Conservation (phyloP, 2,888 invertebrate genomes). For the Leuctra nigra region DNA sequence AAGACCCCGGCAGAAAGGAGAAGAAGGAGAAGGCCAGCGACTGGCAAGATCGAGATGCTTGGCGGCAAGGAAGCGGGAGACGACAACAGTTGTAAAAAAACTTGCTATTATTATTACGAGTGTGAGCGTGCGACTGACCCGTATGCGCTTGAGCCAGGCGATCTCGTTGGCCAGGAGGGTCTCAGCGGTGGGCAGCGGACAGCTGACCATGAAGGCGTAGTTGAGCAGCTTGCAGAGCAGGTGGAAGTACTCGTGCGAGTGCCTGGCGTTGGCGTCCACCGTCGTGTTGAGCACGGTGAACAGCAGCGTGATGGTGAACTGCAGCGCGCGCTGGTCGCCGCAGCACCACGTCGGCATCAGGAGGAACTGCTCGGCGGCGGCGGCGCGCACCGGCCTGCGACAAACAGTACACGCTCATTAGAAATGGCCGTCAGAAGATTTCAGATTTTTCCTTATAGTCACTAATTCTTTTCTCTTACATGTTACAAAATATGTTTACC, state of each 20-base stretch:
- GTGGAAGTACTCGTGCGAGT: constrained; percentile 73
- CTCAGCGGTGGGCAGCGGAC: constrained; percentile 63
- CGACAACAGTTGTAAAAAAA: too few relatives aligned
- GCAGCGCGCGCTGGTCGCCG: constrained; percentile 50
- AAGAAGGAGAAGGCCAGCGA: too few relatives aligned
- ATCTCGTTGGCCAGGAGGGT: constrained; percentile 66
- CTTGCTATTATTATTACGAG: too few relatives aligned
- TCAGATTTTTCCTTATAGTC: too few relatives aligned
- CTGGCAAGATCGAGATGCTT: too few relatives aligned
- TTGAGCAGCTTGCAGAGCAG: constrained; percentile 62
- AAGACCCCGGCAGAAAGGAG: too few relatives aligned
- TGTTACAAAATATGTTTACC: too few relatives aligned
- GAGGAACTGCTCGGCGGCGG: constrained; percentile 78
- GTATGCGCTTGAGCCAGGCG: constrained; percentile 62
- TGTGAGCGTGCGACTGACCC: constrained; percentile 37
- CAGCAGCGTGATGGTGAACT: constrained; percentile 58
- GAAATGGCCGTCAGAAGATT: too few relatives aligned
- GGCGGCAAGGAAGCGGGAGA: too few relatives aligned
- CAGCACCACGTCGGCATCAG: constrained; percentile 78
- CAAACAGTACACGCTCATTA: background rate
- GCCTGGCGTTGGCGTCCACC: constrained; percentile 58
- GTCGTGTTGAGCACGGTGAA: constrained; percentile 59
- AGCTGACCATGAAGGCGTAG: constrained; percentile 58
- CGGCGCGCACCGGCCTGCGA: constrained; percentile 54
- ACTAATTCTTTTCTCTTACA: too few relatives aligned